Base-by-base conservation (phyloP, 1,140 invertebrate species). In the Anoplolepis gracilipes region DNA sequence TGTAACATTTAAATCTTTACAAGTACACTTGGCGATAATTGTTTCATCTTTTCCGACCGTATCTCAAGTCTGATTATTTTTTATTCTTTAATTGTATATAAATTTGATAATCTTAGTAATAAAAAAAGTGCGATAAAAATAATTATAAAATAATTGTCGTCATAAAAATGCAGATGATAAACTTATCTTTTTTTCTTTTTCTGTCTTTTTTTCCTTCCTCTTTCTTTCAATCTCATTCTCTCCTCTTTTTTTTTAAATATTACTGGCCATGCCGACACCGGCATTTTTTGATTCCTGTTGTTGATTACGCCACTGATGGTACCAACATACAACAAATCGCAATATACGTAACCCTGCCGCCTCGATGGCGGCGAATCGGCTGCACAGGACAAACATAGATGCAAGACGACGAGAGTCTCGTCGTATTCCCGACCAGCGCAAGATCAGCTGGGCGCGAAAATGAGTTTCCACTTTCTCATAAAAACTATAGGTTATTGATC, bases 401-500 rank as follows among this genome's bases (percentile, higher is more conserved):
- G 42, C 42, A n/a, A 70, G 49, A 25, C 55, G 59, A 13, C 36
- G 53, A 62, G 53, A 64, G 39, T 59, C 69, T 61, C 53, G 8
- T 53, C 49, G 49, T 1, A 53, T 55, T 67, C 55, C 39, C 42
- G 62, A 25, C 7, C 11, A 42, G 13, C 25, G 33, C 22, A 33
- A 46, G 11, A 62, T 22, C 28, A 5, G 11, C 28, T 46, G 13
- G 36, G 22, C 39, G 22, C 2, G 19, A 25, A 4, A 57, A 8
- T 4, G n/a, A 19, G 42, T 72, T 69, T 59, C 7, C 1, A 61
- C 11, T 73, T 84, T 64, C 39, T 36, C 42, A 2, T 13, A 42
- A 65, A 88, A 87, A 36, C 25, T 25, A 42, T n/a, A 39, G 39
- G 16, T n/a, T 22, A 81, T 70, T 62, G 33, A 39, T 59, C 28